Evolutionary conservation across 2,797 vertebrate genomes (phyloP), one percentile per base, ranked within the genome.

Genomic region (Sebastes aleutianus): DNA sequence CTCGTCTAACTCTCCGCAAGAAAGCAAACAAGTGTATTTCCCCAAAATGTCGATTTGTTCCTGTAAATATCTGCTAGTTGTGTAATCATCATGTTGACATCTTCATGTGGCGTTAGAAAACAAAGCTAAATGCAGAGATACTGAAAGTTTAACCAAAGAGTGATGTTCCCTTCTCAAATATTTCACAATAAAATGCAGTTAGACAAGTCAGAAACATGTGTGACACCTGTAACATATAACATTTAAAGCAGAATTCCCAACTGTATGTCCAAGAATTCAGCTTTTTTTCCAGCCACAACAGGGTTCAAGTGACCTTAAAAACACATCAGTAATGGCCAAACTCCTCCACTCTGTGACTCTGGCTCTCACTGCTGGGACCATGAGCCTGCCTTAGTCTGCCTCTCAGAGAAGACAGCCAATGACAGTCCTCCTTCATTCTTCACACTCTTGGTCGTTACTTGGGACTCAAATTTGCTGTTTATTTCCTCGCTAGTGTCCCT

Each of bases 381-480:
- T 96, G 94, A 96, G 95, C 94, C 96, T 97, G 96, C 96, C 96
- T 97, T 97, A 96, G 91, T 91, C 95, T 93, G 65, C 80, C 77
- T 81, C 80, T 77, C 70, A 57, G 78, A 89, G 70, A 81, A 81
- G 80, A 88, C 74, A 20, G 82, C 84, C 80, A 69, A 68, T 62
- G 36, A 69, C 86, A 69, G 78, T 70, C 67, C 64, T 78, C n/a
- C 58, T 27, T 76, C 4, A 47, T 34, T 53, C 8, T 72, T 24
- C 32, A 39, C 64, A 71, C 10, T 81, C 58, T 65, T 20, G 54
- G 47, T 76, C 31, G 83, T 71, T 39, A 50, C 39, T 68, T 31
- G 31, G 32, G 53, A 74, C 81, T 83, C 62, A 26, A 14, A 56
- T 70, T 71, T 67, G 39, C 77, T 26, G 8, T 75, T 83, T 58